A percentile compares a stretch with the other conserved stretches of the same genome.
These are phyloP conservation scores for Furnarius figulus DNA, from an alignment of 2,113 vertebrate species.

Conservation along the genomic window DNA sequence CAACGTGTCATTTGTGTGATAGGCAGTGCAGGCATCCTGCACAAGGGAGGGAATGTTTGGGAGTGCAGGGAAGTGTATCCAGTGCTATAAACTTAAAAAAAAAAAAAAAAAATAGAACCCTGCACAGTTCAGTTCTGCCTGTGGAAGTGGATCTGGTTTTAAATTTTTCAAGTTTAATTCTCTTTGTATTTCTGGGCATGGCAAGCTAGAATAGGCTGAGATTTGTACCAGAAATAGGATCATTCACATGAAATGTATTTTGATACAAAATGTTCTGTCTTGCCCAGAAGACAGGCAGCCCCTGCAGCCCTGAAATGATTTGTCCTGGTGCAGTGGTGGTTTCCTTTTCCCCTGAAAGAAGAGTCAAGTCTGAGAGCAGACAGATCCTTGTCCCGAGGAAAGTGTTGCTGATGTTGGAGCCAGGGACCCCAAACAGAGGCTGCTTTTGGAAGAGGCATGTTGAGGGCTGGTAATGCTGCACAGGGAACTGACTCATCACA, in stretches of 20 bases:
- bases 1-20: neutral
- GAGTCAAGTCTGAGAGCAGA: neutral
- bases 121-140: neutral
- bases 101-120: neutral
- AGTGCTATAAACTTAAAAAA: neutral
- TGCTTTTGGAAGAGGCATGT: neutral
- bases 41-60: neutral
- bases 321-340: neutral
- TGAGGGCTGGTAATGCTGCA: neutral
- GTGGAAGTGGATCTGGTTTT: neutral
- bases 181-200: neutral
- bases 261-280: neutral
- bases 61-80: neutral
- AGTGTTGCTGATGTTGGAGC: neutral
- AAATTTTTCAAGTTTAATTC: neutral
- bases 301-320: neutral
- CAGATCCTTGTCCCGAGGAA: slow-evolving; percentile 18
- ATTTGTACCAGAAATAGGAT: neutral
- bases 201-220: neutral
- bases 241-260: neutral
- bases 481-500: slow-evolving; percentile 46
- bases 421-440: neutral
- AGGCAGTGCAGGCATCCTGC: neutral
- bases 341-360: neutral
- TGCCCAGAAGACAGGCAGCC: neutral